phyloP scores from a whole-genome alignment of 2,113 vertebrate genomes.

The Puffinus mauretanicus region DNA sequence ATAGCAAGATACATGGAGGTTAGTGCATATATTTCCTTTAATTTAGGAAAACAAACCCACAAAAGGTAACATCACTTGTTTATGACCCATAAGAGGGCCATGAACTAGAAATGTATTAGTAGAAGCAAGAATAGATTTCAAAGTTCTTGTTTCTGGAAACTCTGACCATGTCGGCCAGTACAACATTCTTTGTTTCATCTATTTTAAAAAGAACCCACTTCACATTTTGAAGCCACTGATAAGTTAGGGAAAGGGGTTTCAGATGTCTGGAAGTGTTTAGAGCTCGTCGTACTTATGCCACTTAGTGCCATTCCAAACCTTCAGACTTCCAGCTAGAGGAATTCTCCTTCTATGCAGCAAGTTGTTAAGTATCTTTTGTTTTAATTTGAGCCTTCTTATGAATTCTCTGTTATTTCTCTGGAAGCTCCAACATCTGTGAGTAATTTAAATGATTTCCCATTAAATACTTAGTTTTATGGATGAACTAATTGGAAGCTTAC shows the following conservation, averaged over 20 bases:
- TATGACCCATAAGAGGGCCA: background rate
- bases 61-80: background rate
- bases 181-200: background rate
- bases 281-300: background rate
- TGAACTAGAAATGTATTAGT: background rate
- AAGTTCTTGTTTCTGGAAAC: background rate
- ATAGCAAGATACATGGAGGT: background rate
- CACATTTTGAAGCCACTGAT: background rate
- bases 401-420: background rate
- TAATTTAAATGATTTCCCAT: background rate
- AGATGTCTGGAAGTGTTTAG: background rate
- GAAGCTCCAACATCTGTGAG: background rate
- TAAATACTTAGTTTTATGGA: background rate
- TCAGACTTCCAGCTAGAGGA: background rate
- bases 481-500: background rate
- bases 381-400: background rate
- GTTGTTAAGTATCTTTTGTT: background rate
- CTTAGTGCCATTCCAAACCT: background rate
- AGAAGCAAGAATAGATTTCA: background rate
- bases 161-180: too few species aligned
- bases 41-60: background rate
- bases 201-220: background rate
- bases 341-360: background rate
- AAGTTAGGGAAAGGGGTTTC: background rate
- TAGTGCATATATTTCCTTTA: background rate